A percentile compares a stretch with the other conserved stretches of the same genome.
These are phyloP conservation scores for Typhlichthys eigenmanni DNA, from an alignment of 2,797 vertebrate genomes.

Conservation along the genomic window DNA sequence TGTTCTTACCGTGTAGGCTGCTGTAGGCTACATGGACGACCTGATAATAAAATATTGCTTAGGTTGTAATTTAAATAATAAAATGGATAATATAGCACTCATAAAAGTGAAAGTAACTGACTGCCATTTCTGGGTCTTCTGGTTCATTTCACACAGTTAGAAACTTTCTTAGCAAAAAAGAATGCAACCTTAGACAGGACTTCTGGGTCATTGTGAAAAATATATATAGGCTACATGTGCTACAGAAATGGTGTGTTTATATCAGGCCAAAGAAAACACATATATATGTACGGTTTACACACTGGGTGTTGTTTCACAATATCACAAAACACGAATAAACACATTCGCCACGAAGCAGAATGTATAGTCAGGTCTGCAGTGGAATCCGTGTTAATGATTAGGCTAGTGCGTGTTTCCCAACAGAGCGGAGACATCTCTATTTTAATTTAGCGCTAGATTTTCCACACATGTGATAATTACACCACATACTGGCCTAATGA, in stretches of 20 bases:
- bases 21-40: too few relatives aligned
- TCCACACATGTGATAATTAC: constrained; percentile 61
- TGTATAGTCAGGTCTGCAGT: constrained; percentile 28
- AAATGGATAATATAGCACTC: too few relatives aligned
- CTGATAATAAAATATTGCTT: too few relatives aligned
- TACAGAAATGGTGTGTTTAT: background rate
- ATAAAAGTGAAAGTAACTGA: too few relatives aligned
- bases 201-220: too few relatives aligned
- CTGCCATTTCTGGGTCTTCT: too few relatives aligned
- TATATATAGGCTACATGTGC: background rate
- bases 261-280: constrained; percentile 9
- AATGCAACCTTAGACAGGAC: too few relatives aligned
- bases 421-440: constrained; percentile 42
- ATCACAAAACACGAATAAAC: constrained; percentile 13
- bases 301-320: background rate
- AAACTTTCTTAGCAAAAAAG: too few relatives aligned
- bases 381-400: constrained; percentile 53
- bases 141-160: too few relatives aligned
- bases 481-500: constrained; percentile 65
- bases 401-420: constrained; percentile 48
- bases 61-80: too few relatives aligned
- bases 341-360: constrained; percentile 25
- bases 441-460: constrained; percentile 65
- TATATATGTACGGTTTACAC: background rate
- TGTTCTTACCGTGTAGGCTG: too few relatives aligned